Percentiles rank a stretch among this genome's conserved stretches.
Evolutionary conservation across 2,797 vertebrate genomes (phyloP).

Genomic region (Melanotaenia parkinsoni): DNA sequence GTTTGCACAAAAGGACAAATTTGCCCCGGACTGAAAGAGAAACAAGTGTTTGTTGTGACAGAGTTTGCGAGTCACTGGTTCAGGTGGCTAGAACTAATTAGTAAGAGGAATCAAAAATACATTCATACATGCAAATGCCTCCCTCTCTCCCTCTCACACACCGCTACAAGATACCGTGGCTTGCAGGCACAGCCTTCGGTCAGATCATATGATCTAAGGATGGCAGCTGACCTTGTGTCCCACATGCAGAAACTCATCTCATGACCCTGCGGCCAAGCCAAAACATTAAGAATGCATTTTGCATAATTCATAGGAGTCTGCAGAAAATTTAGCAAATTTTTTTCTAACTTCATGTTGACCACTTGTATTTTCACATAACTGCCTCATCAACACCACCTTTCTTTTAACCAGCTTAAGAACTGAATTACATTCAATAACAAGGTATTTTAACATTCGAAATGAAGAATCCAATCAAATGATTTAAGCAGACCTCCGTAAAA

Average conservation of each 20-base stretch:
- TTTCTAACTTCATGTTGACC: slow-evolving; percentile 37
- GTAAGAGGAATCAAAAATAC: slow-evolving; percentile 50
- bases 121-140: slow-evolving; percentile 20
- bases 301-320: slow-evolving; percentile 57
- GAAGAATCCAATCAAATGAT: too few species aligned
- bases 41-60: slow-evolving; percentile 40
- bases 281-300: slow-evolving; percentile 60
- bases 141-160: slow-evolving; percentile 11
- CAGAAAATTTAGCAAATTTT: slow-evolving; percentile 34
- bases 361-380: slow-evolving; percentile 15
- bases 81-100: slow-evolving; percentile 65
- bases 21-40: slow-evolving; percentile 38
- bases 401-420: neutral
- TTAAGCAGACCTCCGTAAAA: neutral
- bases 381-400: neutral
- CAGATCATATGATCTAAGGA: slow-evolving; percentile 51
- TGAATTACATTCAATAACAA: slow-evolving; percentile 2
- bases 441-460: neutral
- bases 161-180: slow-evolving; percentile 22
- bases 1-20: slow-evolving; percentile 49
- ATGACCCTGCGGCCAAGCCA: slow-evolving; percentile 57
- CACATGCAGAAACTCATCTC: slow-evolving; percentile 49
- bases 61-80: slow-evolving; percentile 53
- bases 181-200: slow-evolving; percentile 55
- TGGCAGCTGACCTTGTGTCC: slow-evolving; percentile 68